Base-by-base conservation (phyloP, 2,113 vertebrate species). In the Ifrita kowaldi region DNA sequence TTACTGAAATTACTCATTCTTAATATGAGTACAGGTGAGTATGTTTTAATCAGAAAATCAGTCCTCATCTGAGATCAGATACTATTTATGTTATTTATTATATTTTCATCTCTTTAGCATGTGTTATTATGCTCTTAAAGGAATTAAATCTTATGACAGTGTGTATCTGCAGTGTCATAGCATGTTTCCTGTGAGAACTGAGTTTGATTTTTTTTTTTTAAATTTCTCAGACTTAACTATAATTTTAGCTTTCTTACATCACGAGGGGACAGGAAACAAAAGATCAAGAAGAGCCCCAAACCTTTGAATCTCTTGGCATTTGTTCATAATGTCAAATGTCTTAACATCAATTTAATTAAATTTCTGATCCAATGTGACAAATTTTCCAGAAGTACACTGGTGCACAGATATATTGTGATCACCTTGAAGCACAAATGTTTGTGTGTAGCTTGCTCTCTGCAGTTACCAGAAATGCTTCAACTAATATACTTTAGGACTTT, bases 321-420 rank as follows among this genome's bases (percentile, higher is more conserved):
- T 90, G 27, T 41, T 87, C 22, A 24, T 63, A 23, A 67, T 39
- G 26, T 75, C 68, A 81, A 75, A 63, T 59, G 19, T 81, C 73
- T 53, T 78, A 39, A 47, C 52, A n/a, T 82, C 56, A 79, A 63
- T 46, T 57, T 67, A 94, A 89, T 89, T 63, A 56, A 18, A 56
- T 41, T 68, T 76, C 56, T 91, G 42, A 27, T 75, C 17, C 69
- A 56, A 60, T 46, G 53, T 44, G 78, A 56, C 77, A n/a, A 11
- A 7, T 57, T 94, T 46, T 41, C 52, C 44, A 49, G 1, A 75
- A 75, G 10, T 28, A n/a, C 37, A 7, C 8, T 33, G 35, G 14
- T 59, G 42, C 13, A 55, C 0, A 0, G 41, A 33, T 82, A 16
- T 7, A 3, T 22, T 4, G 2, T 37, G 60, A 24, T 41, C 52